phyloP scores from a whole-genome alignment of 37 sponge, comb jelly and placozoan species.

The Oscarella lobularis region DNA sequence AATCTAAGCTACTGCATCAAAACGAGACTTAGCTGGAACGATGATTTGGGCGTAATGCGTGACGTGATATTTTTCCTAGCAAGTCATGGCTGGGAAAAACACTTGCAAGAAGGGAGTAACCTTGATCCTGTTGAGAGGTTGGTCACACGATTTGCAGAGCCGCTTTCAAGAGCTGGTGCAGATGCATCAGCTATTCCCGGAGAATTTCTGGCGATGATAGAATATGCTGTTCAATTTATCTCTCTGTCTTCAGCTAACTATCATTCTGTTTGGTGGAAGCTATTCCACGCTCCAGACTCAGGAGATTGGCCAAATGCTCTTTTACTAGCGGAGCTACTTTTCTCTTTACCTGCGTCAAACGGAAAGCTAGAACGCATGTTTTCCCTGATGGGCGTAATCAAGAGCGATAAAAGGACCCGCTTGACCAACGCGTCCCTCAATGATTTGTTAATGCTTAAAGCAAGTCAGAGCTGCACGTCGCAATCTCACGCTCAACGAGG shows the following conservation, averaged over 20 bases:
- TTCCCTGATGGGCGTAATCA: slow-evolving; percentile 32
- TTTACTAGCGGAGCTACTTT: slow-evolving; percentile 26
- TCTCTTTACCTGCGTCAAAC: slow-evolving; percentile 42
- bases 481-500: slow-evolving; percentile 22
- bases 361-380: slow-evolving; percentile 41
- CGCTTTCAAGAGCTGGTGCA: slow-evolving; percentile 27
- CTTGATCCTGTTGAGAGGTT: slow-evolving; percentile 30
- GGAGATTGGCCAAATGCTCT: slow-evolving; percentile 31
- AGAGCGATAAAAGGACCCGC: slow-evolving; percentile 21
- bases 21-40: too few species aligned
- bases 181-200: slow-evolving; percentile 10
- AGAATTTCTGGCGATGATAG: slow-evolving; percentile 19
- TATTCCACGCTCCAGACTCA: slow-evolving; percentile 41
- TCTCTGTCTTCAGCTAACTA: slow-evolving; percentile 45
- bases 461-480: slow-evolving; percentile 8
- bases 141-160: slow-evolving; percentile 17
- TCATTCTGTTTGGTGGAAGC: slow-evolving; percentile 48
- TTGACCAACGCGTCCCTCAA: slow-evolving; percentile 38
- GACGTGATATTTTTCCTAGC: slow-evolving; percentile 24
- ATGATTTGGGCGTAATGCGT: slow-evolving; percentile 18
- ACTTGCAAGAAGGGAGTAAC: slow-evolving; percentile 25
- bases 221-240: slow-evolving; percentile 40
- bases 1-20: too few species aligned
- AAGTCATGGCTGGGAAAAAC: slow-evolving; percentile 48
- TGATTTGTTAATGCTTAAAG: slow-evolving; percentile 28